These are phyloP conservation scores for Hippocampus kuda DNA, from an alignment of 2,797 vertebrate species.

Conservation along the genomic window DNA sequence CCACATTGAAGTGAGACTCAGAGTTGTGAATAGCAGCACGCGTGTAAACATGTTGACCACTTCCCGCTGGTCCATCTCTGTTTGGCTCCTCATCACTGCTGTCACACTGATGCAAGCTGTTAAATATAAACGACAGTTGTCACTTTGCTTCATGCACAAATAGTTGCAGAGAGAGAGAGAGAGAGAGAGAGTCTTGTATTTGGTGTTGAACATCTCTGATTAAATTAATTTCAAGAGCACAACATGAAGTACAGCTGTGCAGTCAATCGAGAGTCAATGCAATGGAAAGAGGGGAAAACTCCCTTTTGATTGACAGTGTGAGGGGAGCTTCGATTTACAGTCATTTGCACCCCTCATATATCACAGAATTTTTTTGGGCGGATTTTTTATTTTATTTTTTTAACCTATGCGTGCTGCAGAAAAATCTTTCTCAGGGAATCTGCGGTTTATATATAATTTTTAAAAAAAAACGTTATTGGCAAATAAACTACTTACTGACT, in stretches of 20 bases:
- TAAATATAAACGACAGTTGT: conserved; percentile 15
- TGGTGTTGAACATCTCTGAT: not conserved
- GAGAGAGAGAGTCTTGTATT: not conserved
- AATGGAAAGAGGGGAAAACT: not conserved
- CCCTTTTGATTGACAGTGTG: not conserved
- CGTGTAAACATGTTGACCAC: not conserved
- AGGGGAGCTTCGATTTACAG: not conserved
- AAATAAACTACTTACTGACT: no score
- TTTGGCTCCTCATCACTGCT: not conserved
- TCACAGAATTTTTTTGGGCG: no score
- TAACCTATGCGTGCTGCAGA: no score
- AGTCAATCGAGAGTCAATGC: not conserved
- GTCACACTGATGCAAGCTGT: conserved; percentile 3
- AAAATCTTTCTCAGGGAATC: no score
- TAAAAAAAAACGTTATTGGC: no score
- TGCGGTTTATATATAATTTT: no score
- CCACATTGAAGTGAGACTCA: not conserved
- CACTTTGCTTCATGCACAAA: not conserved
- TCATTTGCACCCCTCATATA: no score
- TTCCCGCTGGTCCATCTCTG: not conserved
- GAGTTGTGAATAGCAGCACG: not conserved
- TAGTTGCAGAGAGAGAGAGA: not conserved
- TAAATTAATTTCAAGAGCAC: no score
- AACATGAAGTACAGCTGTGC: not conserved
- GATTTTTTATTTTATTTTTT: no score